Evolutionary conservation across 2,888 invertebrate species (phyloP).

Genomic region (Dioctria linearis): DNA sequence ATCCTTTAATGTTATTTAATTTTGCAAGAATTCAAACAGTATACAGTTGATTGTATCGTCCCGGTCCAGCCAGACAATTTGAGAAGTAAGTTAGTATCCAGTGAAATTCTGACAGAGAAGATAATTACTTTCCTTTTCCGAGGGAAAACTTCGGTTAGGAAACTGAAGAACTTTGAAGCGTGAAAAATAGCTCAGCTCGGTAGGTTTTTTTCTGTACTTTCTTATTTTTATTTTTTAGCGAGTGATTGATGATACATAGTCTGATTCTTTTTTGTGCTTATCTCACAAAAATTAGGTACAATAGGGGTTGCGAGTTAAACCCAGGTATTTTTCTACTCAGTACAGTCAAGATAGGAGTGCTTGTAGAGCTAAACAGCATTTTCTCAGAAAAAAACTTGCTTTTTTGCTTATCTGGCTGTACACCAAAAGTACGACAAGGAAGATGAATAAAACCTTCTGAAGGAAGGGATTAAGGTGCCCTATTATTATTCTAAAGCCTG

Average conservation of each 20-base stretch:
- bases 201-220: neutral
- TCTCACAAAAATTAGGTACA: neutral
- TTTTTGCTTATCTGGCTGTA: neutral
- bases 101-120: neutral
- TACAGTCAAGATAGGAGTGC: neutral
- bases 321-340: neutral
- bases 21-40: neutral
- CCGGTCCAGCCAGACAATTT: neutral
- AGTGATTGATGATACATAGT: neutral
- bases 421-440: neutral
- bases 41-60: neutral
- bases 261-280: neutral
- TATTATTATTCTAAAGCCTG: neutral
- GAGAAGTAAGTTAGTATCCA: too few relatives aligned
- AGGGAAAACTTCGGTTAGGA: neutral
- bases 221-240: neutral
- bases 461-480: neutral
- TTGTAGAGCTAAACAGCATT: neutral
- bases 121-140: neutral
- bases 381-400: too few relatives aligned
- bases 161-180: neutral
- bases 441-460: neutral
- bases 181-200: neutral
- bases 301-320: neutral
- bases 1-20: neutral